These are phyloP conservation scores for Elaphurus davidianus DNA, from an alignment of 2,113 vertebrate species.

Conservation along the genomic window DNA sequence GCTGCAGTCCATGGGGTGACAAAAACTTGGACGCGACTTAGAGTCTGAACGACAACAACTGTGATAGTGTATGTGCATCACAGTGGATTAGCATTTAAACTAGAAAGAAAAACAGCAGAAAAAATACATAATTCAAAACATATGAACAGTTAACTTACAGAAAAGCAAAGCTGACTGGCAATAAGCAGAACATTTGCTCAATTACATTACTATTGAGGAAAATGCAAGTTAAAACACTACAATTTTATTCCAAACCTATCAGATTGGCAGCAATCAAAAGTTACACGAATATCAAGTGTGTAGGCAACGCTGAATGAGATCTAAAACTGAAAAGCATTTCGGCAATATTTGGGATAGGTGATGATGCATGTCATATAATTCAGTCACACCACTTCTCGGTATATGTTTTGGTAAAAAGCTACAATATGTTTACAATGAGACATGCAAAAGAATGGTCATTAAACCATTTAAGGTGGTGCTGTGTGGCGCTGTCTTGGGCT, in stretches of 20 bases:
- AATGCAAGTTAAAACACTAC: not conserved
- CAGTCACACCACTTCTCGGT: not conserved
- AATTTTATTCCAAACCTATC: not conserved
- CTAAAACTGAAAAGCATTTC: not conserved
- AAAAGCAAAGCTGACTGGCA: not conserved
- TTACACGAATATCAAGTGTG: not conserved
- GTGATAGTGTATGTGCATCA: not conserved
- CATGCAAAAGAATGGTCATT: not conserved
- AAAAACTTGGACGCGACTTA: not conserved
- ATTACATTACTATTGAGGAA: not conserved
- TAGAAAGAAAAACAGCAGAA: not conserved
- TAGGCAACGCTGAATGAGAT: not conserved
- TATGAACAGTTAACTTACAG: not conserved
- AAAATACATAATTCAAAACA: conserved; percentile 20
- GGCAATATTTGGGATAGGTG: not conserved
- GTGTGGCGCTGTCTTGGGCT: rapidly evolving
- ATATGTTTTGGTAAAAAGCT: not conserved
- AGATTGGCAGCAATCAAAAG: not conserved
- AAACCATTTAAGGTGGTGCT: not conserved
- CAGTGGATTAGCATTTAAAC: not conserved
- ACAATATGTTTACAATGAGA: not conserved
- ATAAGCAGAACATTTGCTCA: not conserved
- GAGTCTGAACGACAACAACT: not conserved
- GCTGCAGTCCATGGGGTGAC: not conserved
- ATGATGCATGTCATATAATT: not conserved